phyloP scores from a whole-genome alignment of 2,888 invertebrate genomes.

The Meteorus cinctellus region DNA sequence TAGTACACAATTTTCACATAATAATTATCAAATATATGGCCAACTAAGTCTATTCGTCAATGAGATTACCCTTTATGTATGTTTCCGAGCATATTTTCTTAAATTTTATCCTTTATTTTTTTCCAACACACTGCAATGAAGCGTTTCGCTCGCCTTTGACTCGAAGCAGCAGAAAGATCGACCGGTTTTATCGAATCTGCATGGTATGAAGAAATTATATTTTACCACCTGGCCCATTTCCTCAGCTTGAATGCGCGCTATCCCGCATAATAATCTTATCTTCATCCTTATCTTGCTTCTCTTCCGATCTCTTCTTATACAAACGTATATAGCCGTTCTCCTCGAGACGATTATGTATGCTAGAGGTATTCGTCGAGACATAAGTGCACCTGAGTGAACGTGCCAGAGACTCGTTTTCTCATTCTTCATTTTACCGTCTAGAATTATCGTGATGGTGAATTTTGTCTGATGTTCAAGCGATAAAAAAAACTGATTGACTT shows the following conservation, averaged over 20 bases:
- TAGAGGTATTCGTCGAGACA: conserved; percentile 44
- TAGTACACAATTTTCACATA: too few relatives aligned
- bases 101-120: not conserved
- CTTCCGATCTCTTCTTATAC: conserved; percentile 27
- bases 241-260: conserved; percentile 45
- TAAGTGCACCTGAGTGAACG: conserved; percentile 47
- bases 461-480: not conserved
- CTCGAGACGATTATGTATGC: conserved; percentile 47
- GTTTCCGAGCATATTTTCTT: too few relatives aligned
- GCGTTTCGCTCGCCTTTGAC: not conserved
- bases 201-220: conserved; percentile 51
- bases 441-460: conserved; percentile 16
- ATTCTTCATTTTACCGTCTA: conserved; percentile 33
- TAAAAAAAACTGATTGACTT: not conserved
- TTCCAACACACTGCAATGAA: conserved; percentile 29
- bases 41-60: too few relatives aligned
- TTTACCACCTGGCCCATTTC: conserved; percentile 32
- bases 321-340: conserved; percentile 24
- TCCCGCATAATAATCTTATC: conserved; percentile 57
- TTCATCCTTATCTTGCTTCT: conserved; percentile 35
- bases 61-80: too few relatives aligned
- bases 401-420: conserved; percentile 41
- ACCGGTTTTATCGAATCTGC: conserved; percentile 59
- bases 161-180: conserved; percentile 32
- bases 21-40: too few relatives aligned